Evolutionary conservation across 2,888 invertebrate species (phyloP).

Genomic region (Zaprionus lineosus): DNA sequence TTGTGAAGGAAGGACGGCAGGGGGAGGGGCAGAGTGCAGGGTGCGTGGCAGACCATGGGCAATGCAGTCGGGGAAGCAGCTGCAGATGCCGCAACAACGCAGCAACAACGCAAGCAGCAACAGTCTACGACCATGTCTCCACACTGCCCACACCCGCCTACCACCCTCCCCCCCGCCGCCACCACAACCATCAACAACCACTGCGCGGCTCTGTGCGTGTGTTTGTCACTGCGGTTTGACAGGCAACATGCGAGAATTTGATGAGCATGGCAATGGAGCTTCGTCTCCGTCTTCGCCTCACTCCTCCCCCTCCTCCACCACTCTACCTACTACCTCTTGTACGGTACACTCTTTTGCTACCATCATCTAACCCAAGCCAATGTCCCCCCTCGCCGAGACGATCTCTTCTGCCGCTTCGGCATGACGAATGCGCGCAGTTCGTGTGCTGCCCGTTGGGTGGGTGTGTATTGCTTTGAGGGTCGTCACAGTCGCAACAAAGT

Average conservation of each 20-base stretch:
- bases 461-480: conserved; percentile 53
- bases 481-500: conserved; percentile 32
- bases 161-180: no score
- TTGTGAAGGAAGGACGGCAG: no score
- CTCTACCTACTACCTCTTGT: background rate
- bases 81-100: conserved; percentile 58
- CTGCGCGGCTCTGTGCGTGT: conserved; percentile 41
- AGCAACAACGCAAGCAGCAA: conserved; percentile 29
- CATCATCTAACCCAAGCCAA: conserved; percentile 9
- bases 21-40: background rate
- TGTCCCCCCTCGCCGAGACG: conserved; percentile 9
- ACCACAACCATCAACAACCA: no score
- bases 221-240: conserved; percentile 80
- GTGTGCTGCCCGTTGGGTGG: conserved; percentile 49
- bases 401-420: no score
- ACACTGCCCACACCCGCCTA: no score
- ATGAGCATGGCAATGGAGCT: conserved; percentile 74
- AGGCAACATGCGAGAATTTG: conserved; percentile 82
- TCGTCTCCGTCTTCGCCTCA: background rate
- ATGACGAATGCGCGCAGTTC: conserved; percentile 40
- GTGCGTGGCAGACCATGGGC: background rate
- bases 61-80: conserved; percentile 39
- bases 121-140: no score
- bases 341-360: conserved; percentile 20
- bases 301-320: background rate